Base-by-base conservation (phyloP, 2,888 invertebrate genomes). In the Synanthedon vespiformis region DNA sequence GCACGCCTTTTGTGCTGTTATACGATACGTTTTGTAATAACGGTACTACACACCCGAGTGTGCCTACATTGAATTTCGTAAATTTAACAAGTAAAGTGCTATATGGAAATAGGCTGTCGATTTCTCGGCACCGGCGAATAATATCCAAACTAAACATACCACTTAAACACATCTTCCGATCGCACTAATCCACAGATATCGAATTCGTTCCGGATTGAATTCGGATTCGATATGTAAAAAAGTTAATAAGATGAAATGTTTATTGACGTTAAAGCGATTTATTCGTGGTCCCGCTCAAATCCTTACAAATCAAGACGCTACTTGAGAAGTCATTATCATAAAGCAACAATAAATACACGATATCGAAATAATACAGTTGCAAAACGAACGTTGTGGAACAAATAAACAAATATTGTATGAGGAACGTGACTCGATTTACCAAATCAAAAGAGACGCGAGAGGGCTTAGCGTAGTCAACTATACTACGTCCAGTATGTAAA, bases 361-460 rank as follows among this genome's bases (percentile, higher is more conserved):
- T 71, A 74, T 74, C 70, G 67, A 62, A 68, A 50, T 50, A 72
- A 58, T 57, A 58, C 67, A 73, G 74, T 69, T 70, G 71, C 73
- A 73, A 74, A 76, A 74, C 73, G 69, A 70, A 70, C 65, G 67
- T 68, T 64, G 67, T 64, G 69, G 72, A 67, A 74, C 74, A 74
- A 73, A 79, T 70, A 77, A 70, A 79, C 74, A 74, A 65, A 74
- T 68, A 72, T 70, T 62, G 64, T 67, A 60, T 60, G 61, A 61
- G 60, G 72, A 67, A 83, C 84, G 86, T 85, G 85, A 82, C 83
- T 83, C 77, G 82, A 74, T 77, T 83, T 82, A 87, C 86, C 86
- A 85, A 87, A 85, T 77, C 76, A 73, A 66, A 70, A 72, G 75
- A 77, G 76, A 77, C 74, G 78, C 79, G 80, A 83, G 79, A 44